Percentiles rank a stretch among this genome's conserved stretches.
Evolutionary conservation across 2,797 vertebrate genomes (phyloP).

Genomic region (Gallirallus australis): DNA sequence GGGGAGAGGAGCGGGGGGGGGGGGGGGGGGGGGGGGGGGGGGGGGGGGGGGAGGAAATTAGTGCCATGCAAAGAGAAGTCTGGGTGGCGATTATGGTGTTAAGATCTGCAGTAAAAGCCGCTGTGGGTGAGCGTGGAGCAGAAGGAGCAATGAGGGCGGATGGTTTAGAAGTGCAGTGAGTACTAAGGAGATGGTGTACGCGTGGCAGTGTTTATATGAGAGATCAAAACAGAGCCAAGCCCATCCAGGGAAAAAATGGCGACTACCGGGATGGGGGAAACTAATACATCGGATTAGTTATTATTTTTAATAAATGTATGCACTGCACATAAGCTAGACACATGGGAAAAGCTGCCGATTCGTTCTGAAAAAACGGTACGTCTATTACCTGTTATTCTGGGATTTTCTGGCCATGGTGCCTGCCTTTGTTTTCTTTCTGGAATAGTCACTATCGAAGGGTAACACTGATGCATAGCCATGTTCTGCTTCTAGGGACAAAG

Average conservation of each 20-base stretch:
- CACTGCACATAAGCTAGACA: slow-evolving; percentile 39
- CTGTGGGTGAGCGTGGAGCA: slow-evolving; percentile 6
- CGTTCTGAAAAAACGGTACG: slow-evolving; percentile 56
- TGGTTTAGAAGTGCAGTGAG: slow-evolving; percentile 36
- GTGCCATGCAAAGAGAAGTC: slow-evolving; percentile 58
- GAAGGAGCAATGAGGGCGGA: slow-evolving; percentile 38
- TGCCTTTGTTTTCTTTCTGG: slow-evolving; percentile 96
- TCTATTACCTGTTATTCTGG: slow-evolving; percentile 92
- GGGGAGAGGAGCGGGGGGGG: no score
- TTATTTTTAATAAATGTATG: slow-evolving; percentile 60
- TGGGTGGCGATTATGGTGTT: slow-evolving; percentile 3
- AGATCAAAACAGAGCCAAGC: slow-evolving; percentile 91
- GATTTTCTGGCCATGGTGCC: slow-evolving; percentile 92
- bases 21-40: no score
- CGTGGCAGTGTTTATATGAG: slow-evolving; percentile 89
- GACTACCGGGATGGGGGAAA: slow-evolving; percentile 67
- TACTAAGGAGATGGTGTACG: slow-evolving; percentile 86
- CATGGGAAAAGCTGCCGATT: slow-evolving; percentile 31
- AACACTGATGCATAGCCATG: slow-evolving; percentile 98
- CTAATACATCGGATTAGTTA: slow-evolving; percentile 54
- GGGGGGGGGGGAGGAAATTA: not conserved
- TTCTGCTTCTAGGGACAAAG: slow-evolving; percentile 91
- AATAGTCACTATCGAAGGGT: slow-evolving; percentile 93
- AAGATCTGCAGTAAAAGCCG: slow-evolving; percentile 10
- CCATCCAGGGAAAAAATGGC: slow-evolving; percentile 82